phyloP scores from a whole-genome alignment of 2,797 vertebrate species.

The Babyrousa celebensis region DNA sequence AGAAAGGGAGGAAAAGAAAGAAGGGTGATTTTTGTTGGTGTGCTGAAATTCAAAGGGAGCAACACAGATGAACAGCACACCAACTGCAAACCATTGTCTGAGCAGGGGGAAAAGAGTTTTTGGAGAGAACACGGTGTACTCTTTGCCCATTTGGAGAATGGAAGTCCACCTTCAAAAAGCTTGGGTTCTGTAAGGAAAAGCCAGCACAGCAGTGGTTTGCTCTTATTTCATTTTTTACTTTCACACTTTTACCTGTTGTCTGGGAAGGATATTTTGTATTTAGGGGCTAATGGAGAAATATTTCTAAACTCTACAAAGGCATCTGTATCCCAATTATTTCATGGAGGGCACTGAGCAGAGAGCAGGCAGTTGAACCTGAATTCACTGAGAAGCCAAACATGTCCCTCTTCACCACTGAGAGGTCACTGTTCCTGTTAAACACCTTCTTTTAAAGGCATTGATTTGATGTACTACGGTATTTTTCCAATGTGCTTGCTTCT shows the following conservation, averaged over 20 bases:
- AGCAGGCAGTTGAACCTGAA: not conserved
- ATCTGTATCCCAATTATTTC: not conserved
- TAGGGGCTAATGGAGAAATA: not conserved
- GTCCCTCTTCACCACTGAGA: too few species aligned
- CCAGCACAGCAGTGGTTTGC: fast-evolving
- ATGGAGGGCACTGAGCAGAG: fast-evolving
- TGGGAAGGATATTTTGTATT: not conserved
- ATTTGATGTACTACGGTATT: not conserved
- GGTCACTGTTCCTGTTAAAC: fast-evolving
- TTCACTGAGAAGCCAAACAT: not conserved
- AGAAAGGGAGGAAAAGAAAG: not conserved
- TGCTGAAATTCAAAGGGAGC: not conserved
- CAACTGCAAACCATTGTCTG: fast-evolving
- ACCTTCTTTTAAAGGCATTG: not conserved
- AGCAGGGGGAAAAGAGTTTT: too few species aligned
- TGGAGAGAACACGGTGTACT: fast-evolving
- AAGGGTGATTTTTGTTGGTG: not conserved
- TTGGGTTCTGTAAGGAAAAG: fast-evolving
- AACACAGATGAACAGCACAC: fast-evolving
- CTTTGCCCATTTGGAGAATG: fast-evolving
- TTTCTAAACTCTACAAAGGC: not conserved
- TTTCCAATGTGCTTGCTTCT: not conserved
- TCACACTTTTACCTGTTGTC: not conserved
- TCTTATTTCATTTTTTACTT: not conserved
- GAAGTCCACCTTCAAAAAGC: not conserved